Conservation (phyloP, 1,140 invertebrate genomes). For the Drosophila athabasca region DNA sequence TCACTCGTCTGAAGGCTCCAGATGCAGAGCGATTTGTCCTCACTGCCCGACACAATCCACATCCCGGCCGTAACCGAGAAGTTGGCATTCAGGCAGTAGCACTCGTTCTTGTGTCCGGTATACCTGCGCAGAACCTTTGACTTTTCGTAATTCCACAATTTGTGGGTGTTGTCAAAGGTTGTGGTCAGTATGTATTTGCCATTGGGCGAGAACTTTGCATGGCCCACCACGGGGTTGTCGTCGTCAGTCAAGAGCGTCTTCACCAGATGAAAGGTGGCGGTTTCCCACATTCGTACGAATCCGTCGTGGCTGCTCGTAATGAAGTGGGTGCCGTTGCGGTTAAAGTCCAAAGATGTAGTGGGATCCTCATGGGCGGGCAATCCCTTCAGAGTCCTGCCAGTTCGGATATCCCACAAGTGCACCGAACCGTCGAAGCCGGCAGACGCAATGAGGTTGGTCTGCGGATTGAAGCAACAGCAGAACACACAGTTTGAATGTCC, state of each 20-base stretch:
- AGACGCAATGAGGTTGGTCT: constrained; percentile 49
- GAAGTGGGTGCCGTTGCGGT: constrained; percentile 48
- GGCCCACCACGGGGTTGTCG: constrained; percentile 58
- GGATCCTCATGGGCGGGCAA: constrained; percentile 57
- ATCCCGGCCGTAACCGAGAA: constrained; percentile 63
- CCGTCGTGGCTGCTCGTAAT: constrained; percentile 64
- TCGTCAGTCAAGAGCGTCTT: constrained; percentile 57
- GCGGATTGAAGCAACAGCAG: constrained; percentile 58
- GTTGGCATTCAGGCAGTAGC: constrained; percentile 54
- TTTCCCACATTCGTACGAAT: constrained; percentile 61
- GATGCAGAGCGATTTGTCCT: constrained; percentile 50
- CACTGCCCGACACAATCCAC: constrained; percentile 67
- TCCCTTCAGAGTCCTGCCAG: constrained; percentile 25
- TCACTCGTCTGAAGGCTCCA: constrained; percentile 63
- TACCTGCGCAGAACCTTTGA: constrained; percentile 60
- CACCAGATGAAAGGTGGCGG: constrained; percentile 31
- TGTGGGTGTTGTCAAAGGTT: constrained; percentile 54
- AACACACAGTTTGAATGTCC: constrained; percentile 44
- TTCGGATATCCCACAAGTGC: constrained; percentile 60
- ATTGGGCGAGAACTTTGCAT: constrained; percentile 63
- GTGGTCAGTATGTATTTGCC: constrained; percentile 59
- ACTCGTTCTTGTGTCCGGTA: constrained; percentile 48
- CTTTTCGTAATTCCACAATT: constrained; percentile 62
- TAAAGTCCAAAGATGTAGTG: constrained; percentile 59
- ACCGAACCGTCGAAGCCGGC: constrained; percentile 49